A percentile compares a stretch with the other conserved stretches of the same genome.
These are phyloP conservation scores for Rhabditophanes sp. DNA, from an alignment of 2,888 invertebrate species.

Conservation along the genomic window DNA sequence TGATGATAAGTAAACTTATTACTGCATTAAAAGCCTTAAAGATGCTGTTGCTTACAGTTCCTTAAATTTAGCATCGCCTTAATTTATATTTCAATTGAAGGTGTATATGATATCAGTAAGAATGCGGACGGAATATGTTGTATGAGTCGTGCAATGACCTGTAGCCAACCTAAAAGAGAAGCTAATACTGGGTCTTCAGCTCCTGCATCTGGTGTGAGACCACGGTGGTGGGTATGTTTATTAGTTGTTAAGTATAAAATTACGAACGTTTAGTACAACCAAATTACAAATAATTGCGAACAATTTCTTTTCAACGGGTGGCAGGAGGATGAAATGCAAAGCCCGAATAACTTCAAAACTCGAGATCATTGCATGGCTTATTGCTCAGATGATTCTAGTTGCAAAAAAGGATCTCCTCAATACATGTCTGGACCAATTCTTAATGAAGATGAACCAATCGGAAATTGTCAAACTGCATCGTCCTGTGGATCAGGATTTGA, in stretches of 20 bases:
- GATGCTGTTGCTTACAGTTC: no score
- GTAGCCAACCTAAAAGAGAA: constrained; percentile 41
- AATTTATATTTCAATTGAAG: constrained; percentile 4
- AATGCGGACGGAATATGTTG: constrained; percentile 40
- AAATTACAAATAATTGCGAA: constrained; percentile 40
- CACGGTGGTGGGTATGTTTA: constrained; percentile 41
- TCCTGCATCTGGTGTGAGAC: constrained; percentile 38
- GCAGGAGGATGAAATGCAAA: constrained; percentile 41
- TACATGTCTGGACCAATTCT: constrained; percentile 29
- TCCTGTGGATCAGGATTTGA: constrained; percentile 39
- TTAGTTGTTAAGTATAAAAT: background rate
- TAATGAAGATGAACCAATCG: constrained; percentile 39
- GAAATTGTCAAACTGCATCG: constrained; percentile 35
- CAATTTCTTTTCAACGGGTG: constrained; percentile 44
- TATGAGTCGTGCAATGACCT: constrained; percentile 39
- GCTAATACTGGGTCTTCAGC: constrained; percentile 39
- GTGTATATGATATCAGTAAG: constrained; percentile 36
- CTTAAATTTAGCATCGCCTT: no score
- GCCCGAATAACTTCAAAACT: constrained; percentile 43
- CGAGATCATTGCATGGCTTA: constrained; percentile 40
- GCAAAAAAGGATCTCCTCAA: constrained; percentile 42
- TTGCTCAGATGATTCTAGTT: constrained; percentile 35
- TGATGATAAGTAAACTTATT: no score
- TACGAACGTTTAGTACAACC: constrained; percentile 36
- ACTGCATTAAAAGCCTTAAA: no score